Conservation (phyloP, 2,888 invertebrate species). For the Hoplodrina blanda region DNA sequence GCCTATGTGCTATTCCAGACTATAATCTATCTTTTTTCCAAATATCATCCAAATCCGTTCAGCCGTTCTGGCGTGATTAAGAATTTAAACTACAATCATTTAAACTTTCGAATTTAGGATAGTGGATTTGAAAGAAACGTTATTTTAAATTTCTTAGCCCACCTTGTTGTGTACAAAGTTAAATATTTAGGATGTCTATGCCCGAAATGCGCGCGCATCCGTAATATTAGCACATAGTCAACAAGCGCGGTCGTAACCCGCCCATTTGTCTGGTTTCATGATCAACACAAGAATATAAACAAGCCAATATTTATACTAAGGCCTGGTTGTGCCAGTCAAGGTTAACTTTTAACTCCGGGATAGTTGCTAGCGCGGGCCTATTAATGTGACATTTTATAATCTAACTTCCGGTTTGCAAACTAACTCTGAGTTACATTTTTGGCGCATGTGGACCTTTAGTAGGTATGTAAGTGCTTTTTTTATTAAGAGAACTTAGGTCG, state of each 20-base stretch:
- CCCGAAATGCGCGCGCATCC: constrained; percentile 38
- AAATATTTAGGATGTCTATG: constrained; percentile 41
- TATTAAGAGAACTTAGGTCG: not conserved
- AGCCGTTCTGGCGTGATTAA: too few species aligned
- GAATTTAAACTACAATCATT: too few species aligned
- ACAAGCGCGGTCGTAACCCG: constrained; percentile 40
- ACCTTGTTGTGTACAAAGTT: constrained; percentile 8
- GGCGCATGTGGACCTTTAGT: too few species aligned
- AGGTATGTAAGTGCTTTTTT: constrained; percentile 2
- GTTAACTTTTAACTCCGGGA: not conserved
- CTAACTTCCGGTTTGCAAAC: too few species aligned
- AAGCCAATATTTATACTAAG: not conserved
- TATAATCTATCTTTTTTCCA: too few species aligned
- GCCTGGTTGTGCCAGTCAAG: not conserved
- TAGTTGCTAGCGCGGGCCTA: not conserved
- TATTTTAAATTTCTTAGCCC: not conserved
- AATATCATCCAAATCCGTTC: too few species aligned
- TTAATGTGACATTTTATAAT: too few species aligned
- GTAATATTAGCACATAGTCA: constrained; percentile 44
- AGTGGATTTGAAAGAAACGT: not conserved
- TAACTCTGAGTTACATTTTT: too few species aligned
- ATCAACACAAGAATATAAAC: constrained; percentile 29
- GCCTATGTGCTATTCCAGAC: too few species aligned
- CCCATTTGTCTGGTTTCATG: constrained; percentile 38
- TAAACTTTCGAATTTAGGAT: too few species aligned